Base-by-base conservation (phyloP, 2,888 invertebrate species). In the Scaptomyza parva region DNA sequence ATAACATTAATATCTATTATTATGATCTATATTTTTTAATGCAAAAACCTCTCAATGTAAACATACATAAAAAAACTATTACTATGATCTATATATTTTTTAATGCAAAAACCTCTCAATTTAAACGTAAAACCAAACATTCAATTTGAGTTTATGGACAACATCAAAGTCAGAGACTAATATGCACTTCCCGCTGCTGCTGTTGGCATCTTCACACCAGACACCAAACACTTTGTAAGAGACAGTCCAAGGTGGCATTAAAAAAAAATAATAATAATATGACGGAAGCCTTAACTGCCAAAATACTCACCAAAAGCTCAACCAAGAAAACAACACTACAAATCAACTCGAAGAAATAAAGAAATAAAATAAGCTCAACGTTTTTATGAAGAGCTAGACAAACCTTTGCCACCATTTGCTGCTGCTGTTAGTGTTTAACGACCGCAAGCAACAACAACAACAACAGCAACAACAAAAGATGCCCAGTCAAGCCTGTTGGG, bases 401-500 rank as follows among this genome's bases (percentile, higher is more conserved):
- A 74, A 85, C 55, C 77, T 59, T 77, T 72, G 72, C 64, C 68
- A 60, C 55, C 65, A 67, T 68, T 83, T 64, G 65, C 30, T 64
- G 61, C 48, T 67, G 70, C 63, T 52, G 82, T 78, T 77, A n/a
- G n/a, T n/a, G 81, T 69, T 64, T 41, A 65, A 73, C 51, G 55
- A 61, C 65, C 77, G 61, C 66, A 63, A 72, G 52, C 63, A 30
- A n/a, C 61, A 59, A 8, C 48, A 44, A 30, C 39, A 52, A 28
- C 55, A 35, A 30, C 58, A 53, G 14, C 24, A 24, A 51, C 37
- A 39, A 35, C 14, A 20, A 78, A 72, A 63, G 53, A 54, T 62
- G 78, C 68, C 75, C 78, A 81, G 88, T 81, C 81, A 85, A 87
- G 86, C 82, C 88, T 81, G 85, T 71, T 82, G 75, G 41, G 50